Percentiles rank a stretch among this genome's conserved stretches.
phyloP scores from a whole-genome alignment of 2,797 vertebrate genomes.

The Leptoclinus maculatus region DNA sequence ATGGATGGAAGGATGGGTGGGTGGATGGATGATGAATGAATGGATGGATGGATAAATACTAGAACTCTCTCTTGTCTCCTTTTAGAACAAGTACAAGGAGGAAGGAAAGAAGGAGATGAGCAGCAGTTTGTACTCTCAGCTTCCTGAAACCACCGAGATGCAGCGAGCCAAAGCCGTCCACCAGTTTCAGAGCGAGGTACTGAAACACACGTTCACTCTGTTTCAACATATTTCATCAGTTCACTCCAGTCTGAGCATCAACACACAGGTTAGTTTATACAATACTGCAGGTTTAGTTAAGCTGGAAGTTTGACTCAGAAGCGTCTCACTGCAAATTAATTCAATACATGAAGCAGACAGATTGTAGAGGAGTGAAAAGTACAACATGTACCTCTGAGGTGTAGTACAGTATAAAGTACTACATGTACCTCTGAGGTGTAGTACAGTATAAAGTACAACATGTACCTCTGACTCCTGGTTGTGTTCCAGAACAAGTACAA shows the following conservation, averaged over 20 bases:
- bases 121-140: slow-evolving; percentile 72
- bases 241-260: too few relatives aligned
- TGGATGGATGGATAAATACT: too few relatives aligned
- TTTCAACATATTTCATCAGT: slow-evolving; percentile 25
- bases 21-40: neutral
- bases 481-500: slow-evolving; percentile 76
- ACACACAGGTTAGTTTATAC: too few relatives aligned
- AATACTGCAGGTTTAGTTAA: too few relatives aligned
- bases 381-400: too few relatives aligned
- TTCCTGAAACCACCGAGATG: slow-evolving; percentile 73
- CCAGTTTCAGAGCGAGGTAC: slow-evolving; percentile 78
- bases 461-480: neutral
- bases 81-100: slow-evolving; percentile 91
- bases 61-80: slow-evolving; percentile 2
- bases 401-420: neutral
- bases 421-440: neutral
- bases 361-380: too few relatives aligned
- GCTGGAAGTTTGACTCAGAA: too few relatives aligned
- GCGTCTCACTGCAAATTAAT: too few relatives aligned
- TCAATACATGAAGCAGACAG: too few relatives aligned
- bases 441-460: neutral
- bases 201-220: neutral
- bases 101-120: slow-evolving; percentile 79
- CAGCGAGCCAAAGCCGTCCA: slow-evolving; percentile 70
- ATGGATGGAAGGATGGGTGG: too few relatives aligned